phyloP scores from a whole-genome alignment of 2,113 vertebrate species.

The Campylorhamphus procurvoides region DNA sequence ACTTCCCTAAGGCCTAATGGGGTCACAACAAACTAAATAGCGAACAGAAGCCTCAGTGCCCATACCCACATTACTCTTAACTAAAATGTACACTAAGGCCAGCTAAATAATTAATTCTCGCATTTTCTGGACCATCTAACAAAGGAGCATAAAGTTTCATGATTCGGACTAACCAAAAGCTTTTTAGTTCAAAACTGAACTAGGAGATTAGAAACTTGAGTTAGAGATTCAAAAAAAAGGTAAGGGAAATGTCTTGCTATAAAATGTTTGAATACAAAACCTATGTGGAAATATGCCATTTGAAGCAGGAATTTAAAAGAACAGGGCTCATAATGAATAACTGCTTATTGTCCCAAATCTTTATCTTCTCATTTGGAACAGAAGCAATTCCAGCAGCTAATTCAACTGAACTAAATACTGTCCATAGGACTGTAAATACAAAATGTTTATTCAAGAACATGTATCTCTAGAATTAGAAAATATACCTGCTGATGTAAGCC shows the following conservation, averaged over 20 bases:
- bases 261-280: not conserved
- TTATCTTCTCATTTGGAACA: not conserved
- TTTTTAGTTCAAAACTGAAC: not conserved
- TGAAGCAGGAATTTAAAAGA: not conserved
- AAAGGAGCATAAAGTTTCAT: not conserved
- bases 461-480: not conserved
- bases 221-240: not conserved
- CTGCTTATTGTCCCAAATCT: not conserved
- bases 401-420: not conserved
- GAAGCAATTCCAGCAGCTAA: not conserved
- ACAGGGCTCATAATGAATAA: not conserved
- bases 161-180: not conserved
- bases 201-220: not conserved
- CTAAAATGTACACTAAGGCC: not conserved
- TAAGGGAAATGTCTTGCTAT: not conserved
- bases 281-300: not conserved
- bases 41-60: not conserved
- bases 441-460: not conserved
- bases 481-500: constrained; percentile 97
- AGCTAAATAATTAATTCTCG: not conserved
- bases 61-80: not conserved
- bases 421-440: not conserved
- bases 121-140: not conserved
- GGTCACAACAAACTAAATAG: not conserved
- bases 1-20: not conserved